A percentile compares a stretch with the other conserved stretches of the same genome.
Evolutionary conservation across 2,797 vertebrate genomes (phyloP).

Genomic region (Tenualosa thibaudeaui): DNA sequence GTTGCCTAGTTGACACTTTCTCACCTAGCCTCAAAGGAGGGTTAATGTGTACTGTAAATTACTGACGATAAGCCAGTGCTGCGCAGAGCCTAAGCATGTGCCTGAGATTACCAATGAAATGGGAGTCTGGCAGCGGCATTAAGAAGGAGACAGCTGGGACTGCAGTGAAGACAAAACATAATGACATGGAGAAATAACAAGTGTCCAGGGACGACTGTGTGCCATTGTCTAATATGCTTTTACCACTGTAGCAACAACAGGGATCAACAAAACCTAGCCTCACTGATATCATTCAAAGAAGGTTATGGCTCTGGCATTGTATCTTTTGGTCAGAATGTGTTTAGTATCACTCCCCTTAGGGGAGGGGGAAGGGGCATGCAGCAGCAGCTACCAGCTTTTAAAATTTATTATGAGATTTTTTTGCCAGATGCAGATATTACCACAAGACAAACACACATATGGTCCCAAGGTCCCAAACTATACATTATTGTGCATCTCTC

Average conservation of each 20-base stretch:
- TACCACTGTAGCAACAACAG: slow-evolving; percentile 23
- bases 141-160: not conserved
- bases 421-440: not conserved
- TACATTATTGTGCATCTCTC: not conserved
- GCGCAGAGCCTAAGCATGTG: not conserved
- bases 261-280: slow-evolving; percentile 25
- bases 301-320: not conserved
- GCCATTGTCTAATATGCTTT: slow-evolving; percentile 31
- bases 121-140: not conserved
- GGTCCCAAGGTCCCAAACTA: not conserved
- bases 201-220: slow-evolving; percentile 21
- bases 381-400: not conserved
- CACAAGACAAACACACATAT: slow-evolving; percentile 6
- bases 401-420: slow-evolving; percentile 4
- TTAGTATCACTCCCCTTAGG: not conserved
- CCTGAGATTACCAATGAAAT: not conserved
- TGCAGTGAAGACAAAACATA: slow-evolving; percentile 10
- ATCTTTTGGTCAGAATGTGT: not conserved
- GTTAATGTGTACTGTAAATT: not conserved
- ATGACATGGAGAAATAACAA: slow-evolving; percentile 31
- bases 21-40: not conserved
- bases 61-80: not conserved
- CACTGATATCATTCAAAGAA: slow-evolving; percentile 8
- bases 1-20: not conserved
- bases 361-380: not conserved